Percentiles rank a stretch among this genome's conserved stretches.
phyloP scores from a whole-genome alignment of 1,140 invertebrate species.

The Bursaphelenchus mucronatus region DNA sequence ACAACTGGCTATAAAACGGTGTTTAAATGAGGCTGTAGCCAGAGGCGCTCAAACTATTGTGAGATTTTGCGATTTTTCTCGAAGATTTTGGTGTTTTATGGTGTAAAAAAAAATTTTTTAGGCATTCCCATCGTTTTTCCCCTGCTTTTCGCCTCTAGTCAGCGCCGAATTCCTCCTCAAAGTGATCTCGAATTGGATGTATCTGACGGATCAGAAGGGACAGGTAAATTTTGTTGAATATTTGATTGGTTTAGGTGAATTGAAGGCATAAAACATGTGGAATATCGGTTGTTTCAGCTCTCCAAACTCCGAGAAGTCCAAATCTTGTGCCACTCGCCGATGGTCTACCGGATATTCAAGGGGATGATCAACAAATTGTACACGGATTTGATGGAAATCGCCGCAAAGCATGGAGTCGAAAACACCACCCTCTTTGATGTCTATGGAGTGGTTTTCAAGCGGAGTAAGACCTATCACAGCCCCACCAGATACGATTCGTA shows the following conservation, averaged over 20 bases:
- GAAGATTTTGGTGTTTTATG: slow-evolving; percentile 4
- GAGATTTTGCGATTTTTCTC: slow-evolving; percentile 5
- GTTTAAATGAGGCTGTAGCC: slow-evolving; percentile 32
- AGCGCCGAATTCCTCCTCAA: slow-evolving; percentile 38
- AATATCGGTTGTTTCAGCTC: neutral
- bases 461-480: no score
- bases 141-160: slow-evolving; percentile 19
- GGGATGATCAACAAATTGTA: slow-evolving; percentile 18
- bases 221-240: slow-evolving; percentile 34
- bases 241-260: slow-evolving; percentile 9
- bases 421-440: slow-evolving; percentile 10
- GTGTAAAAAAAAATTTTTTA: slow-evolving; percentile 19
- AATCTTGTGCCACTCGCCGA: slow-evolving; percentile 31
- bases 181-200: slow-evolving; percentile 41
- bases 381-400: neutral
- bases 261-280: neutral
- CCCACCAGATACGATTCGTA: no score
- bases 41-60: slow-evolving; percentile 40
- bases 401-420: neutral
- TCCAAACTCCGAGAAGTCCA: slow-evolving; percentile 34
- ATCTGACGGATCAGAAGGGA: slow-evolving; percentile 14
- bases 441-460: neutral
- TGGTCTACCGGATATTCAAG: slow-evolving; percentile 4
- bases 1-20: slow-evolving; percentile 39
- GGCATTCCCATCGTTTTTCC: slow-evolving; percentile 43